phyloP scores from a whole-genome alignment of 2,888 invertebrate genomes.

The Drosophila limbata region DNA sequence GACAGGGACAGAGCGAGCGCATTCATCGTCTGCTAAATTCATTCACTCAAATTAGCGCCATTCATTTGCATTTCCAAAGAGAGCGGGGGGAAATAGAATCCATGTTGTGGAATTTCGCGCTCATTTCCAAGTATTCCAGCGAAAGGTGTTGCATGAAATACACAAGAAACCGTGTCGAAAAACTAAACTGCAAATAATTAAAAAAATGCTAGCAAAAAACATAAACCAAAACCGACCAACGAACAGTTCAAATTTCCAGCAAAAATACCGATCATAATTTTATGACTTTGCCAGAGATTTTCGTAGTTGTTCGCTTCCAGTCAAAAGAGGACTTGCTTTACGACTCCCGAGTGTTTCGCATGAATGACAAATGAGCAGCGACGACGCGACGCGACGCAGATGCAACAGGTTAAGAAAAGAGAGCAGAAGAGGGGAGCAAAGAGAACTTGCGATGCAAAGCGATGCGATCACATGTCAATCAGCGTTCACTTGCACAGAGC shows the following conservation, averaged over 20 bases:
- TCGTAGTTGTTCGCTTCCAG: slow-evolving; percentile 1
- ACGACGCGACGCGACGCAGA: slow-evolving; percentile 40
- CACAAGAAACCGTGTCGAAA: slow-evolving; percentile 71
- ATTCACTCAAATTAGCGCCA: slow-evolving; percentile 50
- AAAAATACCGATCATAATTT: slow-evolving; percentile 79
- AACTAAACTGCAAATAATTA: slow-evolving; percentile 65
- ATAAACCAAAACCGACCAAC: slow-evolving; percentile 11
- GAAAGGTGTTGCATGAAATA: slow-evolving; percentile 80
- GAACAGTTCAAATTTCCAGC: slow-evolving; percentile 62
- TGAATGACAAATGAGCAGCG: slow-evolving; percentile 81
- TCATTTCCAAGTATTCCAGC: slow-evolving; percentile 54
- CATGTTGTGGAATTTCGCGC: slow-evolving; percentile 59
- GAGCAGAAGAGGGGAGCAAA: slow-evolving; percentile 6
- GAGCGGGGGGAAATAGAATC: slow-evolving; percentile 15
- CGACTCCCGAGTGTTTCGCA: slow-evolving; percentile 74
- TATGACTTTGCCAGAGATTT: slow-evolving; percentile 49
- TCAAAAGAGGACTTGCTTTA: slow-evolving; percentile 65
- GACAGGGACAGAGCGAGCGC: not conserved
- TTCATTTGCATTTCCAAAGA: slow-evolving; percentile 43
- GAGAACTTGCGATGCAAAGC: slow-evolving; percentile 58
- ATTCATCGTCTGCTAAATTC: slow-evolving; percentile 7
- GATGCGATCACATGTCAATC: slow-evolving; percentile 79
- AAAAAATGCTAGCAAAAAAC: slow-evolving; percentile 46
- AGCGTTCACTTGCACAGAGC: slow-evolving; percentile 48
- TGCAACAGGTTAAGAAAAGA: slow-evolving; percentile 68